Percentiles rank a stretch among this genome's conserved stretches.
These are phyloP conservation scores for Carterocephalus palaemon DNA, from an alignment of 2,888 invertebrate genomes.

Conservation along the genomic window DNA sequence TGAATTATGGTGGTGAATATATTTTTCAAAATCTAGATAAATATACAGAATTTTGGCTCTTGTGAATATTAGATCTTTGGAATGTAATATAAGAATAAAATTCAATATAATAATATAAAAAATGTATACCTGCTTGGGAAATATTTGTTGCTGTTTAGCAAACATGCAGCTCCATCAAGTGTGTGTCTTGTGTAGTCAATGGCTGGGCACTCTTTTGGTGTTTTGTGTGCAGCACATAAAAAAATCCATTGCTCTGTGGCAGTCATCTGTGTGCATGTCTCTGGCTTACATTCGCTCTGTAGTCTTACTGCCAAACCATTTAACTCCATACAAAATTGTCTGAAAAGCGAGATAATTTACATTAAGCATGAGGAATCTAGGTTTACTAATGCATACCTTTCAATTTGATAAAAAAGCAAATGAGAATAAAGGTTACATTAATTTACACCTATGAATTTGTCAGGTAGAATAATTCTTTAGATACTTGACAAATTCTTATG, in stretches of 20 bases:
- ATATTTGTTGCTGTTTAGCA: constrained; percentile 99
- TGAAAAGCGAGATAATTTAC: constrained; percentile 50
- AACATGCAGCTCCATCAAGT: constrained; percentile 98
- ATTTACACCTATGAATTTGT: too few species aligned
- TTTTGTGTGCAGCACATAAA: constrained; percentile 99
- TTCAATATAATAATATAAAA: neutral
- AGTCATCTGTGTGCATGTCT: constrained; percentile 99
- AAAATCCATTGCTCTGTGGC: constrained; percentile 99
- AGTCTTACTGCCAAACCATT: constrained; percentile 98
- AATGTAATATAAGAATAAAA: too few species aligned
- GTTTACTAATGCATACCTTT: too few species aligned
- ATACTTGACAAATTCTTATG: neutral
- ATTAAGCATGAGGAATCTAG: constrained; percentile 1
- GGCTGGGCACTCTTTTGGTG: constrained; percentile 99
- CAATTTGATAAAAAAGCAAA: too few species aligned
- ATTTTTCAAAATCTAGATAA: too few species aligned
- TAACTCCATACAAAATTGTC: constrained; percentile 99
- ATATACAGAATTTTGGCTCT: too few species aligned
- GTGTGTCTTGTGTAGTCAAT: constrained; percentile 99
- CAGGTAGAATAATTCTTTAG: neutral
- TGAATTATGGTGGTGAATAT: too few species aligned
- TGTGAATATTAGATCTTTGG: too few species aligned
- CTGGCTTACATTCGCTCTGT: constrained; percentile 97
- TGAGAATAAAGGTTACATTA: too few species aligned
- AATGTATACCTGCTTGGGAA: constrained; percentile 95